Evolutionary conservation across 2,888 invertebrate species (phyloP).

Genomic region (Polydrusus cervinus): DNA sequence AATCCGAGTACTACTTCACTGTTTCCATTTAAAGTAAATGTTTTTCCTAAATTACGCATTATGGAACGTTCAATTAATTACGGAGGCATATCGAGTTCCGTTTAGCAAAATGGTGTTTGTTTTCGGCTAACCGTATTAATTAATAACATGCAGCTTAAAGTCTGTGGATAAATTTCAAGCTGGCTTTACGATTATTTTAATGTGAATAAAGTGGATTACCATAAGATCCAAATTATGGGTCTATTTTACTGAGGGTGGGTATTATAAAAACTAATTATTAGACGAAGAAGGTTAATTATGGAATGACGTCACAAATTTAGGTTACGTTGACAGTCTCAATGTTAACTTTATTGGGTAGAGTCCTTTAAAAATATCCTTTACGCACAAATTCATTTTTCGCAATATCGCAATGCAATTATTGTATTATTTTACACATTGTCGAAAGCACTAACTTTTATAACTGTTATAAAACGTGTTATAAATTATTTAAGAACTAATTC

Average conservation of each 20-base stretch:
- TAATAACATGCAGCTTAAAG: slow-evolving; percentile 27
- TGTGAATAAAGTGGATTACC: not conserved
- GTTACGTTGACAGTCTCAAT: too few relatives aligned
- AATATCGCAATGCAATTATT: too few relatives aligned
- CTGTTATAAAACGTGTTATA: too few relatives aligned
- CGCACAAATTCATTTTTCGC: not conserved
- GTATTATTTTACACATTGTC: too few relatives aligned
- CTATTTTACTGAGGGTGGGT: too few relatives aligned
- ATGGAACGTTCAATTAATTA: slow-evolving; percentile 29
- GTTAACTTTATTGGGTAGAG: too few relatives aligned
- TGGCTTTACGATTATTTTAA: slow-evolving; percentile 15
- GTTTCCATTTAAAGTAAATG: not conserved
- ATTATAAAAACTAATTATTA: too few relatives aligned
- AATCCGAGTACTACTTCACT: slow-evolving; percentile 1
- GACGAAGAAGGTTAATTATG: too few relatives aligned
- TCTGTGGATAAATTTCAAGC: slow-evolving; percentile 14
- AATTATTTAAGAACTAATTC: not conserved
- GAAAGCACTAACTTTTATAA: too few relatives aligned
- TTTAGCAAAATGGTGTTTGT: slow-evolving; percentile 26
- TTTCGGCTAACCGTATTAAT: slow-evolving; percentile 22
- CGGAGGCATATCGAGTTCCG: slow-evolving; percentile 13
- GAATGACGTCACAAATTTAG: too few relatives aligned
- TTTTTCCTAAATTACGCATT: slow-evolving; percentile 24
- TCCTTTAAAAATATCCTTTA: too few relatives aligned
- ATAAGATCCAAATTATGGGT: not conserved